These are phyloP conservation scores for Zhuqinia jingwanae DNA, from an alignment of 2,888 invertebrate species.

Conservation along the genomic window DNA sequence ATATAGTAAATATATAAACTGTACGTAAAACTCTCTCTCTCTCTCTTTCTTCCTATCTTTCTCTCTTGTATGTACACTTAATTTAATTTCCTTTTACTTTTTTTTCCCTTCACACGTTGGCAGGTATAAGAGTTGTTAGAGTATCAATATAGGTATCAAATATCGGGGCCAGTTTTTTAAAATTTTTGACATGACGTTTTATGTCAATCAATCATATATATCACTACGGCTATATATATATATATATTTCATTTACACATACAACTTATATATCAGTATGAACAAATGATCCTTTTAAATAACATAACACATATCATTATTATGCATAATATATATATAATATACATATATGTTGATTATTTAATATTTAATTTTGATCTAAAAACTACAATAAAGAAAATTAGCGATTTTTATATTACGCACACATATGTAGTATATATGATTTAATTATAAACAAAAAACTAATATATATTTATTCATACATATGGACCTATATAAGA, in stretches of 20 bases:
- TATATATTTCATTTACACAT: not conserved
- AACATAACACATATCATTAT: not conserved
- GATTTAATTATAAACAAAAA: no score
- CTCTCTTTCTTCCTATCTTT: not conserved
- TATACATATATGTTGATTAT: no score
- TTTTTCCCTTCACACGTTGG: slow-evolving; percentile 62
- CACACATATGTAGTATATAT: no score
- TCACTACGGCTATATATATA: slow-evolving; percentile 3
- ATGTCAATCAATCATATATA: slow-evolving; percentile 21
- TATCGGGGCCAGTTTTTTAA: slow-evolving; percentile 60
- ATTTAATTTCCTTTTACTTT: slow-evolving; percentile 44
- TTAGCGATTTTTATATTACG: not conserved
- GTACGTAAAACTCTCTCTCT: not conserved
- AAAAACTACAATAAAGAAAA: slow-evolving; percentile 9
- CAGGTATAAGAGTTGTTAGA: slow-evolving; percentile 62
- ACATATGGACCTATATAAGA: no score
- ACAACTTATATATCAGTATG: slow-evolving; percentile 35
- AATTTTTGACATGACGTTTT: slow-evolving; percentile 38
- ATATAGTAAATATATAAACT: not conserved
- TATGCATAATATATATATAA: not conserved
- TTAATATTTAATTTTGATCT: no score
- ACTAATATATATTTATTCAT: no score
- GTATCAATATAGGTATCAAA: slow-evolving; percentile 72
- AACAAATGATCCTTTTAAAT: slow-evolving; percentile 33
- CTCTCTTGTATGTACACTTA: slow-evolving; percentile 46